These are phyloP conservation scores for Hyperoodon ampullatus DNA, from an alignment of 2,113 vertebrate species.

Conservation along the genomic window DNA sequence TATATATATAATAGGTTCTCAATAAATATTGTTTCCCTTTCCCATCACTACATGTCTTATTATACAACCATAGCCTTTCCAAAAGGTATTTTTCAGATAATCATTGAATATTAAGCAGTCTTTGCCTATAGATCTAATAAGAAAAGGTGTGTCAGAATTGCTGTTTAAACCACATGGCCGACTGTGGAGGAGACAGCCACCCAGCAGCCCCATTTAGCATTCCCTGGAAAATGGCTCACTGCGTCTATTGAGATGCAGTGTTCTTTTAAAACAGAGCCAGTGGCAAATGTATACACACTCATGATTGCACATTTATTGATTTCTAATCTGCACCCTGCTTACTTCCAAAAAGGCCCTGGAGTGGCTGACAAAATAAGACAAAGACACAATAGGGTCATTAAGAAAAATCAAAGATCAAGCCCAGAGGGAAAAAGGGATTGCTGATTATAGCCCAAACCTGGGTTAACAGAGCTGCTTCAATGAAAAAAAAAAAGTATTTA, in stretches of 20 bases:
- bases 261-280: constrained; percentile 44
- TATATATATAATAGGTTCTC: background rate
- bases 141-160: background rate
- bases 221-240: background rate
- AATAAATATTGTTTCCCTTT: background rate
- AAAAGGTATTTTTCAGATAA: background rate
- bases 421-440: constrained; percentile 59
- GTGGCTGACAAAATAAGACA: constrained; percentile 74
- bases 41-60: background rate
- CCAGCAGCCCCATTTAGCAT: background rate
- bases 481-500: constrained; percentile 16
- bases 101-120: background rate
- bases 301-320: constrained; percentile 69
- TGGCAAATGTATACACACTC: constrained; percentile 60
- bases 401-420: constrained; percentile 77
- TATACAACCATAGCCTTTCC: background rate
- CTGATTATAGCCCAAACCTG: constrained; percentile 54
- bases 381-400: constrained; percentile 74
- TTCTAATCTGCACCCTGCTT: constrained; percentile 75
- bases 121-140: background rate
- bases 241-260: background rate
- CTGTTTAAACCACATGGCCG: background rate
- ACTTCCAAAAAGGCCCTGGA: constrained; percentile 65
- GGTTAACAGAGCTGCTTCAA: constrained; percentile 57
- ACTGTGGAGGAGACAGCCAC: background rate